Percentiles rank a stretch among this genome's conserved stretches.
These are phyloP conservation scores for Enteromius viviparus DNA, from an alignment of 2,797 vertebrate species.

Conservation along the genomic window DNA sequence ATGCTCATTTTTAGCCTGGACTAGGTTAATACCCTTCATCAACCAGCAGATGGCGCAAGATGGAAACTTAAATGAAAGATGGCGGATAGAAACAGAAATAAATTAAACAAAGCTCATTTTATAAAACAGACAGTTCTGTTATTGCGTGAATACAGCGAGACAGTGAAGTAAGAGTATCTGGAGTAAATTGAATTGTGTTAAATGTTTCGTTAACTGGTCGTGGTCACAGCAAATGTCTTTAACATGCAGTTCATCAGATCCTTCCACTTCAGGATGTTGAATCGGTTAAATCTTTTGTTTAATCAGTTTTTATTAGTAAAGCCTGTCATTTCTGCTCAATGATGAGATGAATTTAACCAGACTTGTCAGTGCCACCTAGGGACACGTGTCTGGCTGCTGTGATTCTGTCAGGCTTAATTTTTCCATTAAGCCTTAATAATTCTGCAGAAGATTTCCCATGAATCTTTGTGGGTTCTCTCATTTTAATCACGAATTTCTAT, in stretches of 20 bases:
- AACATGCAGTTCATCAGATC: conserved; percentile 34
- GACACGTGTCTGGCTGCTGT: conserved; percentile 57
- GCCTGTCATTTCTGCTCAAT: conserved; percentile 75
- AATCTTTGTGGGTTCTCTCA: conserved; percentile 49
- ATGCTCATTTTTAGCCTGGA: neutral
- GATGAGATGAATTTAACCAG: conserved; percentile 65
- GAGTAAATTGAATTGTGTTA: neutral
- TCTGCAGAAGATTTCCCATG: conserved; percentile 57
- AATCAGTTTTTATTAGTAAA: conserved; percentile 75
- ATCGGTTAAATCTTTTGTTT: conserved; percentile 71
- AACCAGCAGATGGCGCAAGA: neutral
- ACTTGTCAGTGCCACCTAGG: conserved; percentile 70
- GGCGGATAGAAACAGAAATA: neutral
- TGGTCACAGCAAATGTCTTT: conserved; percentile 44
- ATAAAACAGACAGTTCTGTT: neutral
- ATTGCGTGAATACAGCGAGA: neutral
- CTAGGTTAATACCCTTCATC: neutral
- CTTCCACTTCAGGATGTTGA: conserved; percentile 53
- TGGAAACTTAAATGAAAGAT: neutral
- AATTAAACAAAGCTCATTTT: neutral
- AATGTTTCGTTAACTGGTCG: neutral
- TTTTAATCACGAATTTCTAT: conserved; percentile 67
- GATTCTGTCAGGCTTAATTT: conserved; percentile 73
- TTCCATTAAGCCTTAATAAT: conserved; percentile 66
- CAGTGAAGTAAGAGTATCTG: neutral